Evolutionary conservation across 1,140 invertebrate species (phyloP), one percentile per base, ranked within the genome.

Genomic region (Plutomurus gul): DNA sequence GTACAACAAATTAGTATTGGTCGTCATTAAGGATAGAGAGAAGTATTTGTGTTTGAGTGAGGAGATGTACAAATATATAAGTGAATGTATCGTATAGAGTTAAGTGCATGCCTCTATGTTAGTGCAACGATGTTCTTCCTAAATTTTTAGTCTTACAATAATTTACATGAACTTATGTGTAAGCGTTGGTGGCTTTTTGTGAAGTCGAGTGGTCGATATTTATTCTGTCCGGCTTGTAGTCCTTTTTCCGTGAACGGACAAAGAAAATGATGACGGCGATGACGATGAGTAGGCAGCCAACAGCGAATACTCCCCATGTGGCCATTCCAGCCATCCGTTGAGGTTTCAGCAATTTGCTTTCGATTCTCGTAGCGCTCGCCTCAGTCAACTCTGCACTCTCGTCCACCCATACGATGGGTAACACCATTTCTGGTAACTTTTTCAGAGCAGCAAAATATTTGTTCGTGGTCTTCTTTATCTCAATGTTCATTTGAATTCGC

Each of bases 401-500:
- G 37, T 79, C 78, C 36, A 79, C 78, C 78, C 78, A 79, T 13
- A 79, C 49, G 27, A 79, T 46, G 3, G 78, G 78, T 18, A 79
- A 36, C 8, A 43, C 37, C 8, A 79, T 7, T n/a, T 20, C 36
- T 8, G 78, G 78, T 16, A 79, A 11, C 18, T 65, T 75, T n/a
- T 79, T 79, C n/a, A 79, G 27, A 18, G 20, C 3, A 36, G 11
- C 3, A 30, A 75, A 76, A 16, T 37, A 37, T 37, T 75, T 79
- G 16, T 51, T 70, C 43, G 30, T 22, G 60, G 33, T 40, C n/a
- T n/a, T n/a, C n/a, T 65, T 65, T 30, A 79, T 8, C 37, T 79
- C 36, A 13, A 79, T 46, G 33, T 79, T 79, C 51, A 79, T 79
- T 49, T 79, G 78, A 71, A 79, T 79, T 25, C 78, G 33, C 71